A percentile compares a stretch with the other conserved stretches of the same genome.
Evolutionary conservation across 2,113 vertebrate species (phyloP).

Genomic region (Narcine bancroftii): DNA sequence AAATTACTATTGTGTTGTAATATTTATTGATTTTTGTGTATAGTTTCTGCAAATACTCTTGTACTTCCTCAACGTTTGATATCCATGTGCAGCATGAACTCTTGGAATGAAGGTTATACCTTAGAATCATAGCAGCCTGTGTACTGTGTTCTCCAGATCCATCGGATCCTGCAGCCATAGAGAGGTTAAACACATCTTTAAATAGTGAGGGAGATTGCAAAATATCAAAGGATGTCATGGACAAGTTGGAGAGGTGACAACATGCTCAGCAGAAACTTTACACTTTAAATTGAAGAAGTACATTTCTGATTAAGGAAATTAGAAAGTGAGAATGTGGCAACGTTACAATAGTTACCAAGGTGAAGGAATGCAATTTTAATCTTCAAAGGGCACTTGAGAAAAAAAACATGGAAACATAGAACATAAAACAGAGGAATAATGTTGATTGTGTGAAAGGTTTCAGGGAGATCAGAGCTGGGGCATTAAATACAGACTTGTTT

Average conservation of each 20-base stretch:
- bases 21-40: background rate
- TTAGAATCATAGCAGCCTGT: background rate
- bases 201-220: background rate
- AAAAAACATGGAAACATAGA: background rate
- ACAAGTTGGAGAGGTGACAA: background rate
- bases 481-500: background rate
- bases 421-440: background rate
- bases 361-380: background rate
- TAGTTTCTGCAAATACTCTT: too few species aligned
- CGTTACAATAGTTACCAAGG: background rate
- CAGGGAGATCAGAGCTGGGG: background rate
- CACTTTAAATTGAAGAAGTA: background rate
- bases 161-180: too few species aligned
- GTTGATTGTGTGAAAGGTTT: background rate
- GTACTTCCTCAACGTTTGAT: background rate
- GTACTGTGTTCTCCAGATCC: background rate
- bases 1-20: background rate
- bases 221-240: background rate
- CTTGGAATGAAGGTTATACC: background rate
- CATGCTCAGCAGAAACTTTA: background rate
- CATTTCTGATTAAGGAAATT: background rate
- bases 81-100: background rate
- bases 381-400: background rate
- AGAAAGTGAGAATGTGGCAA: background rate
- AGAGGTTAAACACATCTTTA: too few species aligned